These are phyloP conservation scores for Leucophenga varia DNA, from an alignment of 1,140 invertebrate species.

Conservation along the genomic window DNA sequence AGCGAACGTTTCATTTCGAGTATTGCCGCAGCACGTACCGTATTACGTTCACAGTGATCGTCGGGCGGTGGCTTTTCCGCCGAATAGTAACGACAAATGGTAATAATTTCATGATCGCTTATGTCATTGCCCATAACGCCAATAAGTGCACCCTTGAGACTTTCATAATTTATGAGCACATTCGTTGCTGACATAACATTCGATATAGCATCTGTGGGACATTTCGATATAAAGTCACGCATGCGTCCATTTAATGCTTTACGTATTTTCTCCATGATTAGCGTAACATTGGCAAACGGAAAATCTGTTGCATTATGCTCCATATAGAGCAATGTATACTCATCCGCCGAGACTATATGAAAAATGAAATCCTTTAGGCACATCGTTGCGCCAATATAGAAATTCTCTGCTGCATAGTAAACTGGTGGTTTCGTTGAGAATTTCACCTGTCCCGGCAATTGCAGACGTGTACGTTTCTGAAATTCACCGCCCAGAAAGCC, in stretches of 20 bases:
- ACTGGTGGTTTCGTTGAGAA: conserved; percentile 69
- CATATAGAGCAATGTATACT: conserved; percentile 85
- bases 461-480: conserved; percentile 67
- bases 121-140: conserved; percentile 65
- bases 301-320: conserved; percentile 79
- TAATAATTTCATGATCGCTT: conserved; percentile 76
- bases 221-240: conserved; percentile 23
- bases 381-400: conserved; percentile 77
- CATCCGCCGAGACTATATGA: conserved; percentile 75
- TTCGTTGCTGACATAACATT: conserved; percentile 3
- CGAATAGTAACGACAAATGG: conserved; percentile 66
- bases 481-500: conserved; percentile 70
- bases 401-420: conserved; percentile 73
- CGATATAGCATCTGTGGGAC: conserved; percentile 15
- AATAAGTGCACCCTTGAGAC: conserved; percentile 63
- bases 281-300: conserved; percentile 66
- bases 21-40: conserved; percentile 63
- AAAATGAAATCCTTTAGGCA: conserved; percentile 77
- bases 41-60: conserved; percentile 46
- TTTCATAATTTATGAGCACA: conserved; percentile 53
- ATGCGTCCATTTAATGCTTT: conserved; percentile 58
- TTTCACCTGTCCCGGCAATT: conserved; percentile 72
- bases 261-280: conserved; percentile 72
- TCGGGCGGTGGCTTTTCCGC: conserved; percentile 55
- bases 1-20: conserved; percentile 66